phyloP scores from a whole-genome alignment of 2,797 vertebrate genomes.

The Tapirus indicus region DNA sequence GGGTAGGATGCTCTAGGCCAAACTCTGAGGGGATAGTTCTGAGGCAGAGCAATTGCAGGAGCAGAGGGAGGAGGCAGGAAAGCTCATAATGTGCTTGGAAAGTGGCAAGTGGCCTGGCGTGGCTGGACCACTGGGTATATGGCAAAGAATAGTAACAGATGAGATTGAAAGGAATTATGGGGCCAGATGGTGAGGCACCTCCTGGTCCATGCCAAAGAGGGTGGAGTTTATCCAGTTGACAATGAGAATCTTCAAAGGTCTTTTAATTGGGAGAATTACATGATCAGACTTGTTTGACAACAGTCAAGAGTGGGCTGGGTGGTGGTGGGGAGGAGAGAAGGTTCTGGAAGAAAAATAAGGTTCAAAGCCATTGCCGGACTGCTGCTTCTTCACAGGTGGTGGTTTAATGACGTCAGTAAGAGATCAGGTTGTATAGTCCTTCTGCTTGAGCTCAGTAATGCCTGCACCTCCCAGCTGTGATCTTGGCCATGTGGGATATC shows the following conservation, averaged over 20 bases:
- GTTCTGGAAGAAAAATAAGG: not conserved
- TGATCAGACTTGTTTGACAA: not conserved
- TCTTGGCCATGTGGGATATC: no score
- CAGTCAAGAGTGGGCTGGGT: not conserved
- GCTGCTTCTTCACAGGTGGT: not conserved
- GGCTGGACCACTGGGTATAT: rapidly evolving
- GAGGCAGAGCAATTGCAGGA: rapidly evolving
- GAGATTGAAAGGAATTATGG: not conserved
- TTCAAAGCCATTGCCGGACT: not conserved
- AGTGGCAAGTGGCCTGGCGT: not conserved
- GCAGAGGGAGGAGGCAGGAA: not conserved
- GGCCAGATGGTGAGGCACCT: not conserved
- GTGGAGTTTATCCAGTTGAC: not conserved
- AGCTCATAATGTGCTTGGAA: no score
- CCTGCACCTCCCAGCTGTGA: not conserved
- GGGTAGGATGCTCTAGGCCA: not conserved
- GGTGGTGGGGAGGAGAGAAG: not conserved
- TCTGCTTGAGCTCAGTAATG: not conserved
- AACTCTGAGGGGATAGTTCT: no score
- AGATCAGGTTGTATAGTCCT: not conserved
- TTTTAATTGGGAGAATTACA: not conserved
- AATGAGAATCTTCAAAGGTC: not conserved
- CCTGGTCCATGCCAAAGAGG: not conserved
- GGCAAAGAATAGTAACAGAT: not conserved
- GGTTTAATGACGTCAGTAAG: not conserved